Base-by-base conservation (phyloP, 2,797 vertebrate genomes). In the Gobio occitaniae region DNA sequence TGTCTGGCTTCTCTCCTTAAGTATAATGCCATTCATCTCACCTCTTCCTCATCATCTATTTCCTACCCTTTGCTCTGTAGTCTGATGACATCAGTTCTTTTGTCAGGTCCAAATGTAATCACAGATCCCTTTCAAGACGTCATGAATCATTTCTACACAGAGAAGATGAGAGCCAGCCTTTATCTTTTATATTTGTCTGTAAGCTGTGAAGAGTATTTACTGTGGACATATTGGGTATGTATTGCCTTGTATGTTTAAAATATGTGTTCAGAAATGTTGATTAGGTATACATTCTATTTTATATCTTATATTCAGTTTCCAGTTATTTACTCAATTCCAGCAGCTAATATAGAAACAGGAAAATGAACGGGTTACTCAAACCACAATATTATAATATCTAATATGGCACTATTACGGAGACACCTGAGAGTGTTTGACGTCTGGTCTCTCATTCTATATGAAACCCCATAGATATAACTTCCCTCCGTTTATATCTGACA, bases 1-100 rank as follows among this genome's bases (percentile, higher is more conserved):
- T 36, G 16, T 36, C 48, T 74, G 48, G 29, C 72, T 75, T 75
- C 17, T 75, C 17, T 75, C 50, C 19, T 54, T 12, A 75, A 36
- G 19, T 36, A 52, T 54, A 12, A 19, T 36, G 48, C 17, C 48
- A 75, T 54, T 54, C 29, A 36, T 75, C 48, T 54, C 15, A 65
- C 29, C 47, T 52, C 50, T 75, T 52, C 29, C 50, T 56, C 19
- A 54, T 76, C 38, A 56, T 56, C 29, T 21, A 6, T 54, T 75
- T 56, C 54, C 52, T 59, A 78, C 12, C 59, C 82, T 17, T 44
- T 52, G 38, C 17, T 44, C 56, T 52, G 25, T 59, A 81, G 50
- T 70, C 65, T 70, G 69, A 78, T 87, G 85, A 89, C 88, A 72
- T 89, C 74, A 86, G 68, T 78, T 52, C 52, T 86, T 84, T 88